A percentile compares a stretch with the other conserved stretches of the same genome.
Conservation (phyloP, 2,113 vertebrate genomes). For the Dipodomys spectabilis region DNA sequence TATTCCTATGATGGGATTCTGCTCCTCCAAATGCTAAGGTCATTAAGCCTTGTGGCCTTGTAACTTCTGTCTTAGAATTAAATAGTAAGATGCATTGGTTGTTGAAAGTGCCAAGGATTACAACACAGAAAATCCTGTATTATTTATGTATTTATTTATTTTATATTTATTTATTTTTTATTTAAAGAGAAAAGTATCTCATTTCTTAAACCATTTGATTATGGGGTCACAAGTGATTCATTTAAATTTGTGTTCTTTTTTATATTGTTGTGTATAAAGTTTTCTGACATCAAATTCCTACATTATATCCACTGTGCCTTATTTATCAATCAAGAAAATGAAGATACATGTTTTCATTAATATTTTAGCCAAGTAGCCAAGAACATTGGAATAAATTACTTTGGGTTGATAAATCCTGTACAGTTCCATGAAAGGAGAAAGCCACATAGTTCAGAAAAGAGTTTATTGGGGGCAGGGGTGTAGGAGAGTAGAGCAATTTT, state of each 20-base stretch:
- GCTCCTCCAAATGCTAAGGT: neutral
- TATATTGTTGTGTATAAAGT: neutral
- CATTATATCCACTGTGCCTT: neutral
- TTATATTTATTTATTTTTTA: too few relatives aligned
- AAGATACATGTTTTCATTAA: neutral
- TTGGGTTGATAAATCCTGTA: neutral
- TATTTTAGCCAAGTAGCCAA: neutral
- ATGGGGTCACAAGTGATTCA: neutral
- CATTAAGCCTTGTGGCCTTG: neutral
- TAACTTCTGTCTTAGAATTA: constrained; percentile 16
- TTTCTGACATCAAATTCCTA: neutral
- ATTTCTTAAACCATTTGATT: neutral
- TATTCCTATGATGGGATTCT: constrained; percentile 21
- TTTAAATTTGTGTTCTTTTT: constrained; percentile 5
- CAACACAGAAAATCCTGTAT: neutral
- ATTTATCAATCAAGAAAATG: neutral
- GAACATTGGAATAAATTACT: neutral
- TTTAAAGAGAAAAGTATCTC: neutral
- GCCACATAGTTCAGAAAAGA: too few relatives aligned
- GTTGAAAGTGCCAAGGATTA: neutral
- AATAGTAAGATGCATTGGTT: constrained; percentile 8
- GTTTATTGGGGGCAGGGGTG: too few relatives aligned
- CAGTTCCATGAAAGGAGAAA: too few relatives aligned
- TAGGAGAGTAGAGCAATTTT: too few relatives aligned
- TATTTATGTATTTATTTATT: neutral